Base-by-base conservation (phyloP, 2,797 vertebrate genomes). In the Heliangelus exortis region DNA sequence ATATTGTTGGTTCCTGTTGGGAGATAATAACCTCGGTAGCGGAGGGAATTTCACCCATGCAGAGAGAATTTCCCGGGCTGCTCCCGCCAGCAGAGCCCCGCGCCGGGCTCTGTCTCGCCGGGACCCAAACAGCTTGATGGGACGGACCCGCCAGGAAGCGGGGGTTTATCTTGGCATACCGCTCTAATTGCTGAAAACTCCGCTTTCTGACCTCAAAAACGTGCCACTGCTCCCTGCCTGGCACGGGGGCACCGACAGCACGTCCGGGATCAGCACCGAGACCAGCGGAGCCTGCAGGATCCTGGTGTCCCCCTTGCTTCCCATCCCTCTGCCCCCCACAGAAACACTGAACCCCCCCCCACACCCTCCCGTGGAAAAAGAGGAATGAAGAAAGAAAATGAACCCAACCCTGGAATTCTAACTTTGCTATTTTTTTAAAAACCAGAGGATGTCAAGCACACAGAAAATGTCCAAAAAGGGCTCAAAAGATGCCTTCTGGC, bases 1-100 rank as follows among this genome's bases (percentile, higher is more conserved):
- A 98, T 98, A 97, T 97, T 97, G 97, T 94, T 87, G 96, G 97
- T 97, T 97, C 97, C 97, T 97, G 97, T 95, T 41, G 9, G 36
- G 86, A 96, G 97, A 97, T 97, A 97, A 97, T 91, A 96, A 97
- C 95, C 96, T 92, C 94, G 54, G 96, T 93, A 97, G 96, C 88
- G 14, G 90, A 83, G 97, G 95, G 95, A 96, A 97, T 96, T 96
- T 96, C 96, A 94, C 96, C 95, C 97, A 97, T 95, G 96, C 96
- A 96, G 96, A 97, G 96, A 97, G 96, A 96, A 96, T 94, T 93
- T 94, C 89, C 90, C 1, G 86, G 93, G 92, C 89, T 36, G 73
- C 39, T 88, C 93, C 93, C n/a, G 28, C 84, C 92, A 39, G 84
- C 36, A 84, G 39, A 96, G 83, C 86, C 91, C 90, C 81, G 84